These are phyloP conservation scores for Mormyrus hasselquistii DNA, from an alignment of 2,797 vertebrate genomes.

Conservation along the genomic window DNA sequence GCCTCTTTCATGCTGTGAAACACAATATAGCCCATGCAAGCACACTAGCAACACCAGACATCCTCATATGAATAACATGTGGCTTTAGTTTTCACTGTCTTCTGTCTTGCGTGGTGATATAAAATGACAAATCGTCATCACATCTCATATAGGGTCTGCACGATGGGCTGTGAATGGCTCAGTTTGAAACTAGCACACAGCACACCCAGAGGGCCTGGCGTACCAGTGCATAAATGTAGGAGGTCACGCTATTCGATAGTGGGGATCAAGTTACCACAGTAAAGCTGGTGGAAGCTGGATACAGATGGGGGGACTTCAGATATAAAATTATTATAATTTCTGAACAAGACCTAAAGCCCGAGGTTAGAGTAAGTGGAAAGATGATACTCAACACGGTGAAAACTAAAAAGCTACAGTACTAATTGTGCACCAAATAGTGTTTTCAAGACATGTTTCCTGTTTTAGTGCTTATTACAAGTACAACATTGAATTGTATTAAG, in stretches of 20 bases:
- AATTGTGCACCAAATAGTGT: not conserved
- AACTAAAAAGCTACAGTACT: not conserved
- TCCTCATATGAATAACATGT: not conserved
- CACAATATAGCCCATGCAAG: conserved; percentile 1
- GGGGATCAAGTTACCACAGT: not conserved
- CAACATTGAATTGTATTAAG: not conserved
- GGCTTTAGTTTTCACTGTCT: not conserved
- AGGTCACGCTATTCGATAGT: not conserved
- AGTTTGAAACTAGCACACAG: not conserved
- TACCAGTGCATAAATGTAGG: not conserved
- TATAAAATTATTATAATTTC: not conserved
- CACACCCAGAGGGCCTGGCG: not conserved
- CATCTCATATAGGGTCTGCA: not conserved
- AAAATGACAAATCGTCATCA: not conserved
- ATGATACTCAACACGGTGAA: not conserved
- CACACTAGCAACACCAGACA: not conserved
- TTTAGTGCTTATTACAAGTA: not conserved
- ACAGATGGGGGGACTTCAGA: not conserved
- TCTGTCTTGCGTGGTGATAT: not conserved
- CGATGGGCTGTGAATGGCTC: not conserved
- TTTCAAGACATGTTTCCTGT: not conserved
- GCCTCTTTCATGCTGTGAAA: not conserved
- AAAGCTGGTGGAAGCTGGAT: not conserved
- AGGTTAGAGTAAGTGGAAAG: not conserved
- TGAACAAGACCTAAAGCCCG: not conserved